Evolutionary conservation across 2,797 vertebrate species (phyloP).

Genomic region (Sternarchorhynchus goeldii): DNA sequence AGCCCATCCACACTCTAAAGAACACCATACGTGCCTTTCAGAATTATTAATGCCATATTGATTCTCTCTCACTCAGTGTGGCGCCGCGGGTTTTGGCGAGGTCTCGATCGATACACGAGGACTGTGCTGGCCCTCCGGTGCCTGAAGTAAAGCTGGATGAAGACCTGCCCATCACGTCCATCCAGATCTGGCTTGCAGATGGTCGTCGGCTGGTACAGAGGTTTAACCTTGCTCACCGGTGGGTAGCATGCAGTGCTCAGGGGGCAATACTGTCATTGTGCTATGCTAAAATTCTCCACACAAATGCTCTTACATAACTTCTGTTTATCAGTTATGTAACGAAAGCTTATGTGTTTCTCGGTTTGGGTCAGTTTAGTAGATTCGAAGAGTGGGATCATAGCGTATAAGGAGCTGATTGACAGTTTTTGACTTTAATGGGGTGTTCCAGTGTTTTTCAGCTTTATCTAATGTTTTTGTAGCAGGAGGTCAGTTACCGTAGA

Average conservation of each 20-base stretch:
- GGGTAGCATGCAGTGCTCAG: slow-evolving; percentile 51
- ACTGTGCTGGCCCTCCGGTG: slow-evolving; percentile 76
- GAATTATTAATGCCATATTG: slow-evolving; percentile 33
- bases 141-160: slow-evolving; percentile 85
- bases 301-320: slow-evolving; percentile 72
- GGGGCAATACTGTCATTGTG: slow-evolving; percentile 54
- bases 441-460: too few species aligned
- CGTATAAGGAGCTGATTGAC: slow-evolving; percentile 34
- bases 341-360: slow-evolving; percentile 45
- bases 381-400: slow-evolving; percentile 27
- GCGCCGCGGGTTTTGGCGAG: slow-evolving; percentile 88
- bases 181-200: slow-evolving; percentile 95
- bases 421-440: slow-evolving; percentile 1
- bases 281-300: slow-evolving; percentile 72
- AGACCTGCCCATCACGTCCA: slow-evolving; percentile 84
- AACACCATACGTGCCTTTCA: neutral
- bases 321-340: slow-evolving; percentile 75
- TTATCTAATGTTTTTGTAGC: too few species aligned
- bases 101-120: slow-evolving; percentile 80
- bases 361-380: slow-evolving; percentile 41
- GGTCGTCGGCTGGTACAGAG: slow-evolving; percentile 91
- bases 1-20: neutral
- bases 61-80: slow-evolving; percentile 74
- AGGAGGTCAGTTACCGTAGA: too few species aligned
- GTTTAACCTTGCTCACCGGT: slow-evolving; percentile 94